phyloP scores from a whole-genome alignment of 1,140 invertebrate genomes.

The Caenorhabditis brenneri region DNA sequence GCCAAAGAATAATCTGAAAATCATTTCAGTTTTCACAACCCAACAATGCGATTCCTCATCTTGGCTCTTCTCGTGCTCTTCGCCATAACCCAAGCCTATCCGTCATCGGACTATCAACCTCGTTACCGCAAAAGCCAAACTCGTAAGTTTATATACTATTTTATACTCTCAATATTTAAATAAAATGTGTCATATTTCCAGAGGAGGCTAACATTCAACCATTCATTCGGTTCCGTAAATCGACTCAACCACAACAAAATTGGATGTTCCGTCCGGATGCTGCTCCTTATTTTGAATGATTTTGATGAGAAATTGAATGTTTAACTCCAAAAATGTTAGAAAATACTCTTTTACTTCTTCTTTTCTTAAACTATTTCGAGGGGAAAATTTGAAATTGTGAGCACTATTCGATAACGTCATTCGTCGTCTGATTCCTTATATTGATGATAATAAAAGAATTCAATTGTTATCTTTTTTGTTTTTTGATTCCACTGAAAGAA shows the following conservation, averaged over 20 bases:
- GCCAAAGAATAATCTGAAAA: not conserved
- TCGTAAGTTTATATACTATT: not conserved
- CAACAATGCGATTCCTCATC: constrained; percentile 29
- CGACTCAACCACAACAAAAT: constrained; percentile 3
- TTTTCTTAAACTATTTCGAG: constrained; percentile 21
- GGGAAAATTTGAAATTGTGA: constrained; percentile 34
- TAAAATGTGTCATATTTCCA: not conserved
- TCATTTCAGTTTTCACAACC: constrained; percentile 1
- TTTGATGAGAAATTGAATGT: not conserved
- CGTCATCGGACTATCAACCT: constrained; percentile 13
- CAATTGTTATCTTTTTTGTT: not conserved
- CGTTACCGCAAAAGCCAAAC: constrained; percentile 29
- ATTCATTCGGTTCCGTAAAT: constrained; percentile 33
- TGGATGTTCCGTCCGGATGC: constrained; percentile 35
- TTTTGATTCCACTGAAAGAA: not conserved
- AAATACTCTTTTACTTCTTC: not conserved
- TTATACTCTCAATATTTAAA: not conserved
- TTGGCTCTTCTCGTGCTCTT: constrained; percentile 37
- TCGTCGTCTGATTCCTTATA: constrained; percentile 28
- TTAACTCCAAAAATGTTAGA: not conserved
- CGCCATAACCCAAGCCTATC: constrained; percentile 26
- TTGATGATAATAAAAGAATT: constrained; percentile 17
- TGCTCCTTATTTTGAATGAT: constrained; percentile 16
- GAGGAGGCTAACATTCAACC: constrained; percentile 35
- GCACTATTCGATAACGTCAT: constrained; percentile 38